Evolutionary conservation across 2,797 vertebrate species (phyloP), one percentile per base, ranked within the genome.

Genomic region (Enteromius radiatus): DNA sequence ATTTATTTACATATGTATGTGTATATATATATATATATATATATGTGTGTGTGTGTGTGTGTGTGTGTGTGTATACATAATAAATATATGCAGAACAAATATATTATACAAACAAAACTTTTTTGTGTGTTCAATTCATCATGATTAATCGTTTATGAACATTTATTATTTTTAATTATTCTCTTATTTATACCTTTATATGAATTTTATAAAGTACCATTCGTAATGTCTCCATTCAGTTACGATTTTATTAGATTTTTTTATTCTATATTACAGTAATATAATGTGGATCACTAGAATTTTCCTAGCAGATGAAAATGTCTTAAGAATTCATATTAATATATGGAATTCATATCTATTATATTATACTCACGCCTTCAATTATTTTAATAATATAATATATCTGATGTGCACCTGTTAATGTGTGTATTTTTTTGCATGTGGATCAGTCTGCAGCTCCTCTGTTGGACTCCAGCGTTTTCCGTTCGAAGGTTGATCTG

Each of bases 401-500:
- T 21, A 8, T 9, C 3, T 19, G 5, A 8, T 17, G 11, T 65
- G 52, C 43, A 47, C 5, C 19, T 33, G 10, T 75, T 59, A 49
- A 23, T 15, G 0, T 70, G 81, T 19, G 31, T 59, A 4, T 77
- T 12, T 81, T 31, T 76, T 41, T 70, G n/a, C 33, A 23, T 77
- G 47, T 54, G 80, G 17, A 56, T 56, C 87, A 98, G 97, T 93
- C 91, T 88, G 93, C 94, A 1, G 65, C 89, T 23, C 89, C 93
- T 36, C 88, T 96, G 31, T 94, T 99, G 15, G 96, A 98, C 90
- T 97, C 93, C 75, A 95, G 93, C 0, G 93, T 91, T 0, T 95
- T 95, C 86, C 96, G 91, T 7, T 94, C 95, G 1, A 96, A 95
- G 88, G 96, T 93, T 38, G 93, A 93, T 86, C 93, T 97, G 80